These are phyloP conservation scores for Cylas formicarius DNA, from an alignment of 1,140 invertebrate genomes.

Conservation along the genomic window DNA sequence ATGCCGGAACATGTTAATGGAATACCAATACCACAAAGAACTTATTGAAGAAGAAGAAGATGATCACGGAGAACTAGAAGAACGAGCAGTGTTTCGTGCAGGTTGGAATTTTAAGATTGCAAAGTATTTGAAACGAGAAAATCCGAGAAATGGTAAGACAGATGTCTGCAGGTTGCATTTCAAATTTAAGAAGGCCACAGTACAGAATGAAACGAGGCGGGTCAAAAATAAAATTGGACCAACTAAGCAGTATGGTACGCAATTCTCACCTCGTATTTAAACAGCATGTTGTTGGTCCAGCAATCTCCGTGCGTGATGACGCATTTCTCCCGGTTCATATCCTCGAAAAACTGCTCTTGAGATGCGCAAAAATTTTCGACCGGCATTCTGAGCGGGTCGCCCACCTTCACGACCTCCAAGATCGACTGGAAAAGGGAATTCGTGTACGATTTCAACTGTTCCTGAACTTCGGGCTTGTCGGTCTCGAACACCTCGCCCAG, in stretches of 20 bases:
- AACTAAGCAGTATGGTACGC: too few relatives aligned
- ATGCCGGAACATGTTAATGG: neutral
- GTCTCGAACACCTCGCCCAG: slow-evolving; percentile 28
- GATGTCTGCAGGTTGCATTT: too few relatives aligned
- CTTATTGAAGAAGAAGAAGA: neutral
- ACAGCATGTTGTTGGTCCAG: slow-evolving; percentile 51
- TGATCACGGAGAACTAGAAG: neutral
- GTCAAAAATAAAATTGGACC: slow-evolving; percentile 2
- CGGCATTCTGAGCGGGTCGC: slow-evolving; percentile 17
- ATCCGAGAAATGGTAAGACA: too few relatives aligned
- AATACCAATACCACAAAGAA: too few relatives aligned
- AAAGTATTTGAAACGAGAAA: too few relatives aligned
- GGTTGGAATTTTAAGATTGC: slow-evolving; percentile 2
- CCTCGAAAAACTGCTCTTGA: neutral
- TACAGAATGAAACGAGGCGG: too few relatives aligned
- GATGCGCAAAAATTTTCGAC: slow-evolving; percentile 15
- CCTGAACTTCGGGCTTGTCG: neutral
- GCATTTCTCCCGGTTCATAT: slow-evolving; percentile 34
- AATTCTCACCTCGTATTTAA: slow-evolving; percentile 45
- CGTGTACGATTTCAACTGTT: slow-evolving; percentile 27
- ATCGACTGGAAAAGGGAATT: slow-evolving; percentile 13
- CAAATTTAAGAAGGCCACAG: too few relatives aligned
- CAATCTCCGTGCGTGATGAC: slow-evolving; percentile 48
- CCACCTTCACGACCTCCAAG: slow-evolving; percentile 5
- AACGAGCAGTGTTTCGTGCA: too few relatives aligned